Evolutionary conservation across 1,140 invertebrate genomes (phyloP).

Genomic region (Conus ventricosus): DNA sequence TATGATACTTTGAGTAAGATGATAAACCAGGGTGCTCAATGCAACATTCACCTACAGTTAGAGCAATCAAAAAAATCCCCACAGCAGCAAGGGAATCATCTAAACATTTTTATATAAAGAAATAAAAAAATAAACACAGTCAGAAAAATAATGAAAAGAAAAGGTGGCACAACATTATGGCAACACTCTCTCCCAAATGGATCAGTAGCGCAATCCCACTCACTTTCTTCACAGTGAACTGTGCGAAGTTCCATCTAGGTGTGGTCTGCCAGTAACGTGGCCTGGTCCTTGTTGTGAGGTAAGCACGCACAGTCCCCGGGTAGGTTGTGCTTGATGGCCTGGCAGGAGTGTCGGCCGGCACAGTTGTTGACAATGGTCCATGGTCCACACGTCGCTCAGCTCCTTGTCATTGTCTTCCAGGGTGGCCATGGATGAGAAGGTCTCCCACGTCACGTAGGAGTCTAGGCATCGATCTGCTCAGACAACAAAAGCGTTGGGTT

Average conservation of each 20-base stretch:
- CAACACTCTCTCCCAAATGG: no score
- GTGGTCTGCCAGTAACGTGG: constrained; percentile 21
- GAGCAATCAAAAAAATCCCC: no score
- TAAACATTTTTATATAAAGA: no score
- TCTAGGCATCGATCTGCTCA: constrained; percentile 51
- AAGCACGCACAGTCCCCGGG: constrained; percentile 40
- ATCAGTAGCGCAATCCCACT: neutral
- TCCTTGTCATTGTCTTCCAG: constrained; percentile 32
- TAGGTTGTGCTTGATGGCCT: constrained; percentile 43
- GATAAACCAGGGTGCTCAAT: no score
- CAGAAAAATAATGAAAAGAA: no score
- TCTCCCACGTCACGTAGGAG: constrained; percentile 45
- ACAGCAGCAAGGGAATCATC: no score
- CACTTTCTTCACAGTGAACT: constrained; percentile 17
- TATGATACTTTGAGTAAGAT: no score
- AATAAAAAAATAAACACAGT: no score
- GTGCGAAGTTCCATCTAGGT: constrained; percentile 48
- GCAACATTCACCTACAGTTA: no score
- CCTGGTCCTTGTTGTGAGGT: neutral
- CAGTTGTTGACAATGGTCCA: constrained; percentile 34
- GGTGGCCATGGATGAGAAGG: constrained; percentile 11
- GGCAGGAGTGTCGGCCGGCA: constrained; percentile 45
- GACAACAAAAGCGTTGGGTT: no score
- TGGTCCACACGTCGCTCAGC: constrained; percentile 45
- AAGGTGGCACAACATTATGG: no score